Evolutionary conservation across 2,797 vertebrate genomes (phyloP).

Genomic region (Syngnathus acus): DNA sequence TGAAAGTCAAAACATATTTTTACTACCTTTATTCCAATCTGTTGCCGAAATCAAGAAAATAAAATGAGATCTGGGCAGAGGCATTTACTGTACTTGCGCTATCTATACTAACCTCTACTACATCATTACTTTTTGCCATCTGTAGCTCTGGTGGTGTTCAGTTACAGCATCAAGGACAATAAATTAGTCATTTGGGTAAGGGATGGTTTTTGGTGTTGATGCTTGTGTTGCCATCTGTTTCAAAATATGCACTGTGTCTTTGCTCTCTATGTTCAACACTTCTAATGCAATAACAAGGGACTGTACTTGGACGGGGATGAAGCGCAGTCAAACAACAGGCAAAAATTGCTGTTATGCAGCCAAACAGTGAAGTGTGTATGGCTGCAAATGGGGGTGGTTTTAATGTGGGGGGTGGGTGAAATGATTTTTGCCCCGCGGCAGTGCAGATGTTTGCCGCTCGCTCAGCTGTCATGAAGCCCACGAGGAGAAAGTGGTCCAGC

Average conservation of each 20-base stretch:
- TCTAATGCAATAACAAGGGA: constrained; percentile 35
- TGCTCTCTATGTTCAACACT: constrained; percentile 11
- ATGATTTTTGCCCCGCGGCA: constrained; percentile 63
- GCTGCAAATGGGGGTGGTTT: constrained; percentile 23
- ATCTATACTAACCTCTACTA: neutral
- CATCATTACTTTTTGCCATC: neutral
- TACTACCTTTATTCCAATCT: neutral
- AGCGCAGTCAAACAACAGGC: constrained; percentile 33
- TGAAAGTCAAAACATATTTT: neutral
- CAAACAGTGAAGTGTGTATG: constrained; percentile 28
- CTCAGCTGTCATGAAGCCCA: constrained; percentile 64
- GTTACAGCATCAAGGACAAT: constrained; percentile 12
- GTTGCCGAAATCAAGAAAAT: neutral
- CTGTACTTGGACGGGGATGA: constrained; percentile 40
- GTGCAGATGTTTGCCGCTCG: constrained; percentile 67
- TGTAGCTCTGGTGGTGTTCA: constrained; percentile 6
- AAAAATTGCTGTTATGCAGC: constrained; percentile 23
- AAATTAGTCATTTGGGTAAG: constrained; percentile 18
- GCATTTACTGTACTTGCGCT: neutral
- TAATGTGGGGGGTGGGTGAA: constrained; percentile 31
- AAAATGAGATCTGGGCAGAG: neutral
- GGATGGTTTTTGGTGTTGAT: constrained; percentile 26
- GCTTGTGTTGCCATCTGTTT: constrained; percentile 43
- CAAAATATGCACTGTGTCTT: constrained; percentile 25
- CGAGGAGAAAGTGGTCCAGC: constrained; percentile 55